These are phyloP conservation scores for Muschampia staudingeri DNA, from an alignment of 2,888 invertebrate species.

Conservation along the genomic window DNA sequence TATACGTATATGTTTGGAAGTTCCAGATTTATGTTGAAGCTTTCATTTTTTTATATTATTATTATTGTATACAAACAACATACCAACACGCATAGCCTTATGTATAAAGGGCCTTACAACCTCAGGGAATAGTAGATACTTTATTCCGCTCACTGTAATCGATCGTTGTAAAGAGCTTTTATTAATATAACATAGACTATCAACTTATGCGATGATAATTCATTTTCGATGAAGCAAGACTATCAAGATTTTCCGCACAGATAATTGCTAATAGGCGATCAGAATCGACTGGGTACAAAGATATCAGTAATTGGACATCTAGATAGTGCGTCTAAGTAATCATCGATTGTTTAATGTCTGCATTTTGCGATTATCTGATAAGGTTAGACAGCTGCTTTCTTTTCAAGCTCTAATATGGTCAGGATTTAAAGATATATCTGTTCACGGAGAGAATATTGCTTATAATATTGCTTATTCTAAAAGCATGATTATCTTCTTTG, in stretches of 20 bases:
- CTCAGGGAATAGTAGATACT: too few relatives aligned
- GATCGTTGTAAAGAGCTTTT: neutral
- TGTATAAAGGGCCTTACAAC: too few relatives aligned
- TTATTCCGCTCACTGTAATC: neutral
- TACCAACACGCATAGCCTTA: too few relatives aligned
- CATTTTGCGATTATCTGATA: constrained; percentile 30
- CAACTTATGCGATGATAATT: constrained; percentile 11
- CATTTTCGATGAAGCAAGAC: constrained; percentile 19
- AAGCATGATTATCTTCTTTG: too few relatives aligned
- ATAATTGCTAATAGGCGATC: constrained; percentile 26
- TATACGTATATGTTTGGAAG: too few relatives aligned
- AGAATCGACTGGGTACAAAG: neutral
- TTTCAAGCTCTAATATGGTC: neutral
- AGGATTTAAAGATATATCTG: neutral
- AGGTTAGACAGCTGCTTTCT: constrained; percentile 5
- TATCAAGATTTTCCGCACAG: neutral
- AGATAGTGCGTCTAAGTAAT: constrained; percentile 22
- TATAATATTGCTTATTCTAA: neutral
- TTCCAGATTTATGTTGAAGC: too few relatives aligned
- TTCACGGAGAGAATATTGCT: neutral
- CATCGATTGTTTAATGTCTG: constrained; percentile 17
- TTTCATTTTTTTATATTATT: too few relatives aligned
- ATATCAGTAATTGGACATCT: constrained; percentile 34
- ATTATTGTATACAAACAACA: too few relatives aligned
- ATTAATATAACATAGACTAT: neutral